Base-by-base conservation (phyloP, 1,140 invertebrate species). In the Hyles euphorbiae region DNA sequence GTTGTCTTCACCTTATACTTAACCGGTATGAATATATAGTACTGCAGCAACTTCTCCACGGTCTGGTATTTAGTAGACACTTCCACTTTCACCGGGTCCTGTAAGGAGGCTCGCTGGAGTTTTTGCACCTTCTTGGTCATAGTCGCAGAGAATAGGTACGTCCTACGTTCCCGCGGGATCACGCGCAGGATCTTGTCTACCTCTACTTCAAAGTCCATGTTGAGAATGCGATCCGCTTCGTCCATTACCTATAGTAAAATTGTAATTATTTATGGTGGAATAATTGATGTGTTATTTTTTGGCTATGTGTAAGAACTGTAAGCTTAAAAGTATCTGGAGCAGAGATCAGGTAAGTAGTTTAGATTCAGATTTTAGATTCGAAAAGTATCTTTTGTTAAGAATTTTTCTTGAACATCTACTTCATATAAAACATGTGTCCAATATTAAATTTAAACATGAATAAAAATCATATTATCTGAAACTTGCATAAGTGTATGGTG, bases 61-160 rank as follows among this genome's bases (percentile, higher is more conserved):
- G 98, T 99, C 89, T 99, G 97, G 87, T 99, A 99, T 83, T 99
- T 99, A 3, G 94, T 97, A 0, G 96, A 98, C 1, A 99, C 97
- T 87, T 99, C 98, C 6, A 99, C 95, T 89, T 96, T 97, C 0
- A 98, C 96, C 6, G 98, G 98, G 86, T 97, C 94, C 67, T 93
- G 93, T 1, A 99, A 89, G 5, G 96, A 99, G 2, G 98, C 98
- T 55, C 98, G 89, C 83, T 99, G 98, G 22, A 99, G 86, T 88
- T 99, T 99, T 67, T 97, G 94, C 1, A 99, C 98, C 90, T 99
- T 99, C 80, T 98, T 98, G 0, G 98, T 99, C 98, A 99, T 99
- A 12, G 98, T 99, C 3, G 98, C 98, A 2, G 98, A 98, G 89
- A 98, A 99, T 33, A 99, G 81, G 67, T 95, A 95, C 0, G 98